Percentiles rank a stretch among this genome's conserved stretches.
phyloP scores from a whole-genome alignment of 1,140 invertebrate genomes.

The Druon quercuslanigerum region DNA sequence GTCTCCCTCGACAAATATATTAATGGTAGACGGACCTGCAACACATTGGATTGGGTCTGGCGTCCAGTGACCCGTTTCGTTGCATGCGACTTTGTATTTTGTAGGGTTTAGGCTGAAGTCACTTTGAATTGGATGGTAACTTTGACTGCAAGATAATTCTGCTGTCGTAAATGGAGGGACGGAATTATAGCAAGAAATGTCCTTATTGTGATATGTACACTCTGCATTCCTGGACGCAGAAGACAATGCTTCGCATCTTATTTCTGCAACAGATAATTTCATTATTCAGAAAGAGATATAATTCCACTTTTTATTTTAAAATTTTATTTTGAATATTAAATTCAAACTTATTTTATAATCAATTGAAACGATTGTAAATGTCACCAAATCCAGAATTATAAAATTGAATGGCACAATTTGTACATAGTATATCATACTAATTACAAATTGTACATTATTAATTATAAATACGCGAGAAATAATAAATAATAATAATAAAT shows the following conservation, averaged over 20 bases:
- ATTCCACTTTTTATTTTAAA: too few species aligned
- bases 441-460: too few species aligned
- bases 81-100: constrained; percentile 57
- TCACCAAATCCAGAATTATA: too few species aligned
- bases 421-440: too few species aligned
- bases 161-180: constrained; percentile 57
- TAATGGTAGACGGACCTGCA: constrained; percentile 66
- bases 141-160: constrained; percentile 53
- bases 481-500: too few species aligned
- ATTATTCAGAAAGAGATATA: background rate
- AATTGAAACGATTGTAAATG: too few species aligned
- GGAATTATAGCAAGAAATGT: constrained; percentile 46
- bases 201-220: constrained; percentile 50
- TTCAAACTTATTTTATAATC: too few species aligned
- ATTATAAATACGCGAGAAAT: too few species aligned
- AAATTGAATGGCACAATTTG: too few species aligned
- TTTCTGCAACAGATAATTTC: constrained; percentile 57
- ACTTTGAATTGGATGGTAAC: constrained; percentile 59
- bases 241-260: constrained; percentile 58
- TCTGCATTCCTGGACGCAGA: constrained; percentile 51
- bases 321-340: too few species aligned
- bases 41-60: constrained; percentile 67
- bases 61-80: constrained; percentile 63
- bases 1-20: constrained; percentile 59
- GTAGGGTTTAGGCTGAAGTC: constrained; percentile 38